phyloP scores from a whole-genome alignment of 2,888 invertebrate genomes.

The Alentia gelatinosa region DNA sequence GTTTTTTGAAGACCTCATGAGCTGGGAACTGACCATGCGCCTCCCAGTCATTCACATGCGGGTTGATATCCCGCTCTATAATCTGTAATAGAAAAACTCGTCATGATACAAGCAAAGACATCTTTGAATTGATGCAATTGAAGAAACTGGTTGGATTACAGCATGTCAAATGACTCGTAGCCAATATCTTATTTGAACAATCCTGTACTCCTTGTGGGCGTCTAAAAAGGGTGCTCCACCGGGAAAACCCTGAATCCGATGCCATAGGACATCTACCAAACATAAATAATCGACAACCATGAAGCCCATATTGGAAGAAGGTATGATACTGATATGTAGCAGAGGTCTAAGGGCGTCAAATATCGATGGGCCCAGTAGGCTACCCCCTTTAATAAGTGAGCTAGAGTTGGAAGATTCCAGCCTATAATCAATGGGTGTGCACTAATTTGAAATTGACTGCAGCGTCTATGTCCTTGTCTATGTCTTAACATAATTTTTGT shows the following conservation, averaged over 20 bases:
- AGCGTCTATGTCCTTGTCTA: too few relatives aligned
- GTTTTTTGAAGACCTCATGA: slow-evolving; percentile 82
- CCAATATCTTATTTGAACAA: neutral
- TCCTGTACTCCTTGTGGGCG: neutral
- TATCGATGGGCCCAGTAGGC: too few relatives aligned
- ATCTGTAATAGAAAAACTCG: slow-evolving; percentile 79
- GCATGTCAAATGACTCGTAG: neutral
- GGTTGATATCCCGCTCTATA: slow-evolving; percentile 83
- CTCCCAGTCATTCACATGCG: slow-evolving; percentile 83
- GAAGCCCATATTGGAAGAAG: too few relatives aligned
- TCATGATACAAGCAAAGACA: neutral
- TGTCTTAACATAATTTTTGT: too few relatives aligned
- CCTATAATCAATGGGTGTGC: too few relatives aligned
- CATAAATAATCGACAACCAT: too few relatives aligned
- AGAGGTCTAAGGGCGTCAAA: too few relatives aligned
- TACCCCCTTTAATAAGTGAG: too few relatives aligned
- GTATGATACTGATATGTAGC: too few relatives aligned
- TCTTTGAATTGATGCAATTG: neutral
- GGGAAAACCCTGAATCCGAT: neutral
- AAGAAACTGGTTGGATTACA: neutral
- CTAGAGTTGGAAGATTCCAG: too few relatives aligned
- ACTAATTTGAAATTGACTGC: too few relatives aligned
- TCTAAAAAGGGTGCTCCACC: neutral
- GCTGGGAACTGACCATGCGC: slow-evolving; percentile 82
- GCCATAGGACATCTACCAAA: neutral